Conservation (phyloP, 2,888 invertebrate species). For the Pyrrhia umbra region DNA sequence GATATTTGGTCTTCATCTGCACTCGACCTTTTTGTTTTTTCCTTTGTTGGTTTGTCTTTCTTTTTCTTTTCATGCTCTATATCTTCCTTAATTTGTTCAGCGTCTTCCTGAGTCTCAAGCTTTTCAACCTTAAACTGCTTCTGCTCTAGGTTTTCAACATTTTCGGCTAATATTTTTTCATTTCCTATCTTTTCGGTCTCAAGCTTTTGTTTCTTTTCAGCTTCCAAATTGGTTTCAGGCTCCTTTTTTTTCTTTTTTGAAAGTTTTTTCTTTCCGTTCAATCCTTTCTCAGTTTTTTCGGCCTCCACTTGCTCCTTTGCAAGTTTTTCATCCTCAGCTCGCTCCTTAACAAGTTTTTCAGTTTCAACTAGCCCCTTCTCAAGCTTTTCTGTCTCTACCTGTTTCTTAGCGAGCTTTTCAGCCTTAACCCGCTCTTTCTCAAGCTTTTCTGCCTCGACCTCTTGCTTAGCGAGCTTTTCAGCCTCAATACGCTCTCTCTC, state of each 20-base stretch:
- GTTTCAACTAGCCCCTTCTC: neutral
- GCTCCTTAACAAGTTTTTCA: neutral
- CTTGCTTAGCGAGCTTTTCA: no score
- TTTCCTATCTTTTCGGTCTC: constrained; percentile 7
- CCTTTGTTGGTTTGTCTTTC: constrained; percentile 1
- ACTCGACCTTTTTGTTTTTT: neutral
- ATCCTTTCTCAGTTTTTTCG: constrained; percentile 8
- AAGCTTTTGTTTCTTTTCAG: constrained; percentile 39
- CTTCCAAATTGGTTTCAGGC: constrained; percentile 25
- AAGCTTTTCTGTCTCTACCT: no score
- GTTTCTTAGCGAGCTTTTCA: neutral
- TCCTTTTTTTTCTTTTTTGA: neutral
- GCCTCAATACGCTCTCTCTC: neutral
- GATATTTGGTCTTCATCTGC: constrained; percentile 2
- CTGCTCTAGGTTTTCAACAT: neutral
- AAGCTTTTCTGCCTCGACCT: neutral
- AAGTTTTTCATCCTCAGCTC: neutral
- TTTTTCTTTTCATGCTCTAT: constrained; percentile 10
- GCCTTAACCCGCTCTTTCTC: neutral
- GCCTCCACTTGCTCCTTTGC: neutral
- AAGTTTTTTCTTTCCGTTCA: neutral
- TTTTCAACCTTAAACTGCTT: neutral
- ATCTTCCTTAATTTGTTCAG: neutral
- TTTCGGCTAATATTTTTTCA: neutral
- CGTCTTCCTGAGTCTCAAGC: neutral